These are phyloP conservation scores for Endomychus coccineus DNA, from an alignment of 2,888 invertebrate genomes.

Conservation along the genomic window DNA sequence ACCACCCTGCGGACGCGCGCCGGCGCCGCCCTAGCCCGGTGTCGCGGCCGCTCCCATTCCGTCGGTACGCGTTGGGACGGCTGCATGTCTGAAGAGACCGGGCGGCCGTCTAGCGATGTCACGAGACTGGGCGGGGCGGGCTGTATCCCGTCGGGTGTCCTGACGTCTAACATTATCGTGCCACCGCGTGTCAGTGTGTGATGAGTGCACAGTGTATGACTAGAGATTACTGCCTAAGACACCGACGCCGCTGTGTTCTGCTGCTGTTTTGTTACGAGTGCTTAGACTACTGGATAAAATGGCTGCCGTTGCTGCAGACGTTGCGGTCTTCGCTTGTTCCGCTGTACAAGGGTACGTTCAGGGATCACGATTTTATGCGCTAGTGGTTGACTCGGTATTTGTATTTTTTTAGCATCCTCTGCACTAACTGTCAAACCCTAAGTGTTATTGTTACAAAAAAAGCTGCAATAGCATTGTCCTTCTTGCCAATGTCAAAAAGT, in stretches of 20 bases:
- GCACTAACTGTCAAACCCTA: too few species aligned
- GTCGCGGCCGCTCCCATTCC: conserved; percentile 49
- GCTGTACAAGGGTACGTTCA: neutral
- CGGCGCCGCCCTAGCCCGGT: neutral
- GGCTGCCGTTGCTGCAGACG: conserved; percentile 35
- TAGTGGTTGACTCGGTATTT: too few species aligned
- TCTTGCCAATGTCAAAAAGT: too few species aligned
- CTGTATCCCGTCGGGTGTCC: conserved; percentile 39
- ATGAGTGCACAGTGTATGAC: conserved; percentile 35
- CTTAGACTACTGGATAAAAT: conserved; percentile 33
- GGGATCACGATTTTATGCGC: too few species aligned
- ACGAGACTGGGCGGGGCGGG: conserved; percentile 44
- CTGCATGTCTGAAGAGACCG: conserved; percentile 41
- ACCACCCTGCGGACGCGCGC: neutral
- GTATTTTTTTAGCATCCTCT: too few species aligned
- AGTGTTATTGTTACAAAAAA: too few species aligned
- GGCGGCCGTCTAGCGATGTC: conserved; percentile 43
- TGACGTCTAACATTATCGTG: conserved; percentile 34
- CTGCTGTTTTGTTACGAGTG: conserved; percentile 13
- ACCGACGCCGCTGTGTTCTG: conserved; percentile 18
- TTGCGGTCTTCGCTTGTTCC: neutral
- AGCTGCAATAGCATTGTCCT: too few species aligned
- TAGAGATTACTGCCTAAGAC: conserved; percentile 28
- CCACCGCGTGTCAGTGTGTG: conserved; percentile 30
- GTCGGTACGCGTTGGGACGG: conserved; percentile 47